Base-by-base conservation (phyloP, 1,140 invertebrate genomes). In the Drosophila tsacasi region DNA sequence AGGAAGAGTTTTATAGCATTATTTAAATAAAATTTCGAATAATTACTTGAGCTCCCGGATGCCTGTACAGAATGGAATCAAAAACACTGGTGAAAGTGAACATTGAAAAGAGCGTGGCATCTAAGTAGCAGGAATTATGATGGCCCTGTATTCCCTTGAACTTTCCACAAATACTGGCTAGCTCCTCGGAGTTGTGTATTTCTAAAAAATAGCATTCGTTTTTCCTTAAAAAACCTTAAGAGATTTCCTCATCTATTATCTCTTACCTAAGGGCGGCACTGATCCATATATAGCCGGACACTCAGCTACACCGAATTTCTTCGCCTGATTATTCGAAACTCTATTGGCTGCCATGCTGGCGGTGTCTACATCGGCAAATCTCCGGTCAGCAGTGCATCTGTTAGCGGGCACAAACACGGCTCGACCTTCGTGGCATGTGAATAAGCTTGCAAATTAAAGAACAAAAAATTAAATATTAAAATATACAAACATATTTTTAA, bases 41-140 rank as follows among this genome's bases (percentile, higher is more conserved):
- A 25, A 23, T 55, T 39, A 57, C 97, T 93, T 96, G 94, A 10
- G 94, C 81, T 65, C 94, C 95, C 49, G 94, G 94, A 27, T 96
- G 95, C 68, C 97, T 94, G 91, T 98, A 98, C 39, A 99, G 94
- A 32, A 97, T 93, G 72, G 96, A 96, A 94, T 99, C 98, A 94
- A 99, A 99, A 1, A 98, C 97, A 87, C 96, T 96, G 0, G 97
- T 98, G 93, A 98, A 99, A 12, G 98, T 97, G 93, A 99, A 99
- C 98, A 99, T 99, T 21, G 97, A 96, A 93, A 99, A 99, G 8
- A 99, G 94, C 5, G 98, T 99, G 2, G 98, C 98, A 93, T 99
- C 99, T 66, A 99, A 94, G 93, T 99, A 99, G 93, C 99, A 99
- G 0, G 98, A 99, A 94, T 99, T 99, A 90, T 99, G 97, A 93